Base-by-base conservation (phyloP, 92 coral and sea anemone genomes). In the Heteractis magnifica region DNA sequence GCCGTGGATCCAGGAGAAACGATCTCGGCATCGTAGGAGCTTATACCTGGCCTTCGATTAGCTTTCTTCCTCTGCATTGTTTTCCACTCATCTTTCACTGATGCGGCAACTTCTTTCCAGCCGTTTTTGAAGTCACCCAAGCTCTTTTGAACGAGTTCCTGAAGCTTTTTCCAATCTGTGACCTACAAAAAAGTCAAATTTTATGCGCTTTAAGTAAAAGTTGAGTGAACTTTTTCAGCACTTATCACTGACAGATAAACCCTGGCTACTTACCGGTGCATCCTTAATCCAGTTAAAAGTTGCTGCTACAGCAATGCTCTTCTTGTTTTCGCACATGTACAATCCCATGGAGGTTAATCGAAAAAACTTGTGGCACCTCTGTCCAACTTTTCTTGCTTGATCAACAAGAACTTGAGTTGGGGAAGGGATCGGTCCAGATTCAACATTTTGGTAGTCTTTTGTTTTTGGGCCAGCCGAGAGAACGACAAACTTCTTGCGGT, bases 401-500 rank as follows among this genome's bases (percentile, higher is more conserved):
- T n/a, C 50, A 51, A 78, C 82, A 56, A 90, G 83, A 18, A 72
- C 82, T 20, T 87, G 77, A 7, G 93, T 90, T 48, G 85, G 83
- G 10, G 79, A 65, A 62, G 80, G 83, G 15, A 68, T 77, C 51
- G 71, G 70, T 52, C 88, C 90, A 20, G 80, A 80, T 77, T 90
- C 87, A 13, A 83, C 90, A 70, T 77, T 83, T 81, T 85, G 77
- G 75, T 90, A 56, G 44, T 90, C 92, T 50, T 81, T 84, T 12
- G 88, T 82, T 65, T 89, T 86, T 72, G 87, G 76, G 23, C 92
- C 88, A 34, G 88, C 81, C 6, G 92, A 82, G 23, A 90, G 73
- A n/a, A 86, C 86, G 73, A 77, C 72, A 51, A 49, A 90, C 49
- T 77, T 84, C 77, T 65, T 81, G 48, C 80, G 76, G 51, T 82